Base-by-base conservation (phyloP, 2,113 vertebrate species). In the Archilochus colubris region DNA sequence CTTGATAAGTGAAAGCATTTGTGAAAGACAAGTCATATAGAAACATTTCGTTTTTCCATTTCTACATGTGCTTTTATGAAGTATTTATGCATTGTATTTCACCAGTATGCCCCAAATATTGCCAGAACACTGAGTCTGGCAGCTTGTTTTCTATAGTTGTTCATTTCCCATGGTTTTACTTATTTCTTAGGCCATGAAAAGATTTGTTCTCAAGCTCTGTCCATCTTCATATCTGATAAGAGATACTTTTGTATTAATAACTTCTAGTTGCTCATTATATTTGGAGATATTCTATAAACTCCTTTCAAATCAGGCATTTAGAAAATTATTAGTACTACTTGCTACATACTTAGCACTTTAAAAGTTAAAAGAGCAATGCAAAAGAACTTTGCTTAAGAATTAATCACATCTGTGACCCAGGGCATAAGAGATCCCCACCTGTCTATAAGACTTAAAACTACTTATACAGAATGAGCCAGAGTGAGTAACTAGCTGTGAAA, bases 401-500 rank as follows among this genome's bases (percentile, higher is more conserved):
- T 95, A 97, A 95, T 74, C 30, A 78, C 33, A 72, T 89, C 73
- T 58, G 50, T 88, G 91, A 86, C 69, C 57, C 66, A 62, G 30
- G 9, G 76, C 82, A 91, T 90, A 83, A 95, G 18, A 33, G 54
- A 88, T 86, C 81, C n/a, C 72, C 50, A 82, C 30, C 85, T 91
- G 94, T 19, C 95, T 94, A 91, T 96, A 88, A 91, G 16, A 82
- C 73, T 97, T 96, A 95, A 63, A 85, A 12, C 30, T 91, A 28
- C 93, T 95, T 86, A 94, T 24, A 36, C 7, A 2, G 9, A 12
- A 82, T 90, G 76, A 86, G 57, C 30, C 25, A 80, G 25, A 51
- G 21, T 18, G 10, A 91, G 51, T 38, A 78, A 66, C 36, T 88
- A 75, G 14, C n/a, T 4, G 0, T 70, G 43, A 91, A 76, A 95